Evolutionary conservation across 2,888 invertebrate species (phyloP).

Genomic region (Hypomecis punctinalis): DNA sequence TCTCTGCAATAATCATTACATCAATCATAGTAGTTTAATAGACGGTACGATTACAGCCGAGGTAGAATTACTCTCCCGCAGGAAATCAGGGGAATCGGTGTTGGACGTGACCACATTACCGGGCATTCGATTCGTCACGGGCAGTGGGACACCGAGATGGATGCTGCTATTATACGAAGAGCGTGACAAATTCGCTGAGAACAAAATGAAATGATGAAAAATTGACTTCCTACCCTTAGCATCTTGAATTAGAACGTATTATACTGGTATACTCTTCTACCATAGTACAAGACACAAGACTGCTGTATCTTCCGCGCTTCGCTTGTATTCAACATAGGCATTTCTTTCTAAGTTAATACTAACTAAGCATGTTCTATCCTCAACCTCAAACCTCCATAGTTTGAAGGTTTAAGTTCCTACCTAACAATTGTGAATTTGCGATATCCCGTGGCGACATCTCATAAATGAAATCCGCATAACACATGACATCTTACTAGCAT

Average conservation of each 20-base stretch:
- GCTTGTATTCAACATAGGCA: no score
- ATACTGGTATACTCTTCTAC: no score
- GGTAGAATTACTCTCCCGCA: conserved; percentile 40
- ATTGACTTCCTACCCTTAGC: background rate
- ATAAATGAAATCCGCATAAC: background rate
- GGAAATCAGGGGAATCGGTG: conserved; percentile 50
- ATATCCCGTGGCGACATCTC: no score
- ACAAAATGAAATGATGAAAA: no score
- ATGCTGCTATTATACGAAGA: conserved; percentile 37
- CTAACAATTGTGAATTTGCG: no score
- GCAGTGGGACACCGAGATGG: conserved; percentile 48
- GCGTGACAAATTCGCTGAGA: conserved; percentile 2
- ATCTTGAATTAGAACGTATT: background rate
- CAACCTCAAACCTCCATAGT: no score
- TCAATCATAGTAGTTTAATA: conserved; percentile 23
- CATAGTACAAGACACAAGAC: no score
- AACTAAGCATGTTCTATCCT: no score
- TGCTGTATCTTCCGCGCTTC: no score
- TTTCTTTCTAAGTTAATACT: no score
- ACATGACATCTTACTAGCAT: conserved; percentile 10
- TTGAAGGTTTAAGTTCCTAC: no score
- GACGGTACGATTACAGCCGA: conserved; percentile 39
- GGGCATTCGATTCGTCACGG: conserved; percentile 68
- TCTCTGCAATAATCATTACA: conserved; percentile 30
- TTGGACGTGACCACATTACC: conserved; percentile 63